These are phyloP conservation scores for Troides aeacus DNA, from an alignment of 2,888 invertebrate species.

Conservation along the genomic window DNA sequence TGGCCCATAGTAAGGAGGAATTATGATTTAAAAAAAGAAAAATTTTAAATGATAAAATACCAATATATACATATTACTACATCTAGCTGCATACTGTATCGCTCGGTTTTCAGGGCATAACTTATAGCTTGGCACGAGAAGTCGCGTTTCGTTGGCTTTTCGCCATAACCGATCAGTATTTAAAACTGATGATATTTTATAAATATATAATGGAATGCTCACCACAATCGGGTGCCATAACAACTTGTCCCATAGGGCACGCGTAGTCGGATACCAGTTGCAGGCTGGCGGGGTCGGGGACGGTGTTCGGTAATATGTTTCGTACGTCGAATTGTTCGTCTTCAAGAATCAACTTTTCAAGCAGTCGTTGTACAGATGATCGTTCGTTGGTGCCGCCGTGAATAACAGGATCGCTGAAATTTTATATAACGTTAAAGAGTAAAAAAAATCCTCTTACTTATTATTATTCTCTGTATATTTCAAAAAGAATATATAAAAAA, in stretches of 20 bases:
- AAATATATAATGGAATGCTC: slow-evolving; percentile 46
- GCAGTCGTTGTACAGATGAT: slow-evolving; percentile 88
- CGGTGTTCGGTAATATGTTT: slow-evolving; percentile 95
- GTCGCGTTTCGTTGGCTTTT: slow-evolving; percentile 18
- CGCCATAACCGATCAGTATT: slow-evolving; percentile 14
- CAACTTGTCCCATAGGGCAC: slow-evolving; percentile 95
- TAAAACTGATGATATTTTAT: slow-evolving; percentile 8
- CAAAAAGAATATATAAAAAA: no score
- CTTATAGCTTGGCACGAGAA: slow-evolving; percentile 21
- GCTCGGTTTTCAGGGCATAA: slow-evolving; percentile 10
- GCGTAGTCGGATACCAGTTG: slow-evolving; percentile 93
- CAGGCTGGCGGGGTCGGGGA: slow-evolving; percentile 94
- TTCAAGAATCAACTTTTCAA: slow-evolving; percentile 94
- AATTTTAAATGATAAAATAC: background rate
- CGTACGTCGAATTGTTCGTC: slow-evolving; percentile 96
- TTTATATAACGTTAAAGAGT: slow-evolving; percentile 19
- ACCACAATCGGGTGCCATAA: slow-evolving; percentile 96
- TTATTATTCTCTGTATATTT: background rate
- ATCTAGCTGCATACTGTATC: background rate
- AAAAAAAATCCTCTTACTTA: background rate
- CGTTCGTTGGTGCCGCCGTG: slow-evolving; percentile 93
- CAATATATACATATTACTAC: background rate
- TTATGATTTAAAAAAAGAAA: background rate
- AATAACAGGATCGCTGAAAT: slow-evolving; percentile 91
- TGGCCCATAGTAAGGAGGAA: no score